Evolutionary conservation across 2,888 invertebrate genomes (phyloP), one percentile per base, ranked within the genome.

Genomic region (Apodemia hepburni): DNA sequence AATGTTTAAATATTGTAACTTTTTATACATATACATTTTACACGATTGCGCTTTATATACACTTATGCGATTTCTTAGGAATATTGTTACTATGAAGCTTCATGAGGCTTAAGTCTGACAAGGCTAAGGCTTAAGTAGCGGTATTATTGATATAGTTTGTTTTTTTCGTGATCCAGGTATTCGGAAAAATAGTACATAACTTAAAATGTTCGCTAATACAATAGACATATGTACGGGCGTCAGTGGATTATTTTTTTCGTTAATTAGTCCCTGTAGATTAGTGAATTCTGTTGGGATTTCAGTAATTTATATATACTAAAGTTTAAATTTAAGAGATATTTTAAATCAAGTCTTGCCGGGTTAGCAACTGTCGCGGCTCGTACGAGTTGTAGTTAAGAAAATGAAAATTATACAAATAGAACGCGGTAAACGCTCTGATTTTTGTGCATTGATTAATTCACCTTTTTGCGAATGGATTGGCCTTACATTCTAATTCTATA

Each of bases 41-140:
- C 54, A 54, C 54, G 54, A 57, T 57, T 57, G 57, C 57, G 57
- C 57, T 27, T 57, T 15, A 57, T 57, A 57, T 57, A 57, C 57
- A 57, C 57, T 57, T 57, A 57, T 57, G 57, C 57, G 57, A 57
- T 57, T 57, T 57, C 57, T 29, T 57, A 57, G 57, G 8, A 29
- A 29, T 29, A 9, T 47, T 33, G 33, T 33, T 33, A 33, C 2
- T 33, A 9, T 9, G 9, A 33, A 33, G 9, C 33, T 47, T 2
- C 15, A 8, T 47, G 2, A 47, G 47, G 17, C 47, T 47, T 8
- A 47, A 47, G 47, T 47, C 17, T 47, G 17, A n/a, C 29, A 29
- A 27, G 57, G 57, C 57, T 57, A 29, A 57, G 27, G 57, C 57
- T 57, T n/a, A 8, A 22, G 54, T 27, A n/a, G 29, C 29, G 15